Evolutionary conservation across 2,888 invertebrate genomes (phyloP), one percentile per base, ranked within the genome.

Genomic region (Sipha maydis): DNA sequence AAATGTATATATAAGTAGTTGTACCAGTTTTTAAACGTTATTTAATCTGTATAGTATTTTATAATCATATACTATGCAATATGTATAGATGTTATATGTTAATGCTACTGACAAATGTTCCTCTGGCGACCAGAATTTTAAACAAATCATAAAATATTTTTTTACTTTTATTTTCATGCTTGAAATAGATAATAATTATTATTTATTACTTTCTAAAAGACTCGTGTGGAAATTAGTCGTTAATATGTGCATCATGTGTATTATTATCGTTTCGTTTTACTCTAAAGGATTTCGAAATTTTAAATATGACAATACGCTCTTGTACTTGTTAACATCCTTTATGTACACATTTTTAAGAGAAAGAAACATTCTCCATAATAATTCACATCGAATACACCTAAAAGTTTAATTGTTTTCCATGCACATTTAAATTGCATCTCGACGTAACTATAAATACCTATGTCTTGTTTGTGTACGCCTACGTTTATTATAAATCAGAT

Each of bases 121-220:
- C 73, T 83, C 83, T 73, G 83, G 83, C 83, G 54, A 83, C 48
- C 19, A 41, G 17, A 54, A 48, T 83, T 73, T 71, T n/a, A 17
- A 54, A 73, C 34, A n/a, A 61, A 28, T 75, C 14, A 3, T 19
- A 19, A 41, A 61, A 38, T 61, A 38, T 75, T 75, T 56, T 75
- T 56, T 41, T 9, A 21, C 61, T 56, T 75, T 75, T 56, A 61
- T 61, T 48, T 11, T 25, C 21, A 25, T 7, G 56, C 38, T 75
- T 56, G 56, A 75, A 75, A 83, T 61, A 25, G 31, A 25, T 79
- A 75, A 38, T 76, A 38, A 75, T 54, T 54, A 73, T 28, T 69
- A 28, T 84, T 84, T 84, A 76, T 75, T 84, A 76, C 83, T 84
- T 84, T 75, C 75, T 73, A 34, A 54, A 83, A 9, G 9, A 73